Percentiles rank a stretch among this genome's conserved stretches.
phyloP scores from a whole-genome alignment of 2,113 vertebrate species.

The Merops nubicus region DNA sequence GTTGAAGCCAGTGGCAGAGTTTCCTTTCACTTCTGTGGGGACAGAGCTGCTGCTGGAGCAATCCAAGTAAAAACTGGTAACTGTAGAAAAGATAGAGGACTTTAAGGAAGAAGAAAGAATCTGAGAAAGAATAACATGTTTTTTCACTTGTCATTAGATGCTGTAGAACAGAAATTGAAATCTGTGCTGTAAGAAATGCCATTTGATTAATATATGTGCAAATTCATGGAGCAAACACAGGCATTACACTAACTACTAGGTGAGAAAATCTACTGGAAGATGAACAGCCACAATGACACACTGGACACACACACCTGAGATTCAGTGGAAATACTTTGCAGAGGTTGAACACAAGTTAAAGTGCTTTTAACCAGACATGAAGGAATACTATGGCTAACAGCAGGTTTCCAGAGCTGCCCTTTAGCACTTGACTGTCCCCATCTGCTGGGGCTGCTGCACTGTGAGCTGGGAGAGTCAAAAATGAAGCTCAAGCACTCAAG shows the following conservation, averaged over 20 bases:
- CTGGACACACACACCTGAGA: too few species aligned
- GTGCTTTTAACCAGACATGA: not conserved
- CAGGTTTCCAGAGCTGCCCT: not conserved
- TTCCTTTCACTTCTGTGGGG: not conserved
- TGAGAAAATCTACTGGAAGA: not conserved
- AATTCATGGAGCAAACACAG: not conserved
- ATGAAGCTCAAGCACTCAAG: not conserved
- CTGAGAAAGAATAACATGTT: not conserved
- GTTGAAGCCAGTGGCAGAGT: fast-evolving
- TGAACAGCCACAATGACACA: fast-evolving
- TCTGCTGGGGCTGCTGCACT: not conserved
- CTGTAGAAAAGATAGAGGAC: not conserved
- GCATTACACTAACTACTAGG: not conserved
- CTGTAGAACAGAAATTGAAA: not conserved
- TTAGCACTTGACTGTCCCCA: not conserved
- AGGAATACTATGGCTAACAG: not conserved
- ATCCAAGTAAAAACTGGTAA: not conserved
- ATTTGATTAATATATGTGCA: not conserved
- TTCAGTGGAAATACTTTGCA: not conserved
- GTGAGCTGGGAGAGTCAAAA: not conserved
- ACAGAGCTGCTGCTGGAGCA: not conserved
- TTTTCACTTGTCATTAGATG: not conserved
- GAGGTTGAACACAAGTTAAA: not conserved
- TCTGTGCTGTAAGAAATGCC: not conserved
- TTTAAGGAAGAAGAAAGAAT: not conserved